These are phyloP conservation scores for Choristoneura fumiferana DNA, from an alignment of 1,140 invertebrate genomes.

Conservation along the genomic window DNA sequence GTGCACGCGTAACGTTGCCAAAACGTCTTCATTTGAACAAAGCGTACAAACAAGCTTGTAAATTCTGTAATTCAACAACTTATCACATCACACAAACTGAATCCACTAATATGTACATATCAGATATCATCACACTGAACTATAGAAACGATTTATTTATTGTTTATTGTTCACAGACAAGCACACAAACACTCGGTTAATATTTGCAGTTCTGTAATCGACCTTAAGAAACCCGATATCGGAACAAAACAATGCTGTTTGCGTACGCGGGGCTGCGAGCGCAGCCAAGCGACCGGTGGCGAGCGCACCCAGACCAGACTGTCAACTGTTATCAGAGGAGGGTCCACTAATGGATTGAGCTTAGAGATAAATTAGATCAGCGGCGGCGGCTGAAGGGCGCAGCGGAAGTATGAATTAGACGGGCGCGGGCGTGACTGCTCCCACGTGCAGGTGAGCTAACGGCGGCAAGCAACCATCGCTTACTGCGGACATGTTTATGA, in stretches of 20 bases:
- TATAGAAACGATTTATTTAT: no score
- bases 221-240: background rate
- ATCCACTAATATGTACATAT: constrained; percentile 2
- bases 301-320: constrained; percentile 42
- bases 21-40: background rate
- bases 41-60: no score
- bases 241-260: background rate
- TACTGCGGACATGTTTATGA: no score
- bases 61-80: no score
- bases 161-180: no score
- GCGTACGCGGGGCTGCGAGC: background rate
- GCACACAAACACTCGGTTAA: background rate
- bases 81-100: background rate
- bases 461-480: no score
- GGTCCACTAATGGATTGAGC: constrained; percentile 64
- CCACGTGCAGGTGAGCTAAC: no score
- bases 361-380: constrained; percentile 70
- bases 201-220: constrained; percentile 4
- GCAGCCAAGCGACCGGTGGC: background rate
- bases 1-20: constrained; percentile 12
- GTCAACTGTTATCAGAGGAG: constrained; percentile 61
- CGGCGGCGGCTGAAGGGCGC: constrained; percentile 56
- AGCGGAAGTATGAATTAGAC: constrained; percentile 60
- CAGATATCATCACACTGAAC: background rate
- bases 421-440: constrained; percentile 23